phyloP scores from a whole-genome alignment of 2,797 vertebrate species.

The Parauchenoglanis ngamensis region DNA sequence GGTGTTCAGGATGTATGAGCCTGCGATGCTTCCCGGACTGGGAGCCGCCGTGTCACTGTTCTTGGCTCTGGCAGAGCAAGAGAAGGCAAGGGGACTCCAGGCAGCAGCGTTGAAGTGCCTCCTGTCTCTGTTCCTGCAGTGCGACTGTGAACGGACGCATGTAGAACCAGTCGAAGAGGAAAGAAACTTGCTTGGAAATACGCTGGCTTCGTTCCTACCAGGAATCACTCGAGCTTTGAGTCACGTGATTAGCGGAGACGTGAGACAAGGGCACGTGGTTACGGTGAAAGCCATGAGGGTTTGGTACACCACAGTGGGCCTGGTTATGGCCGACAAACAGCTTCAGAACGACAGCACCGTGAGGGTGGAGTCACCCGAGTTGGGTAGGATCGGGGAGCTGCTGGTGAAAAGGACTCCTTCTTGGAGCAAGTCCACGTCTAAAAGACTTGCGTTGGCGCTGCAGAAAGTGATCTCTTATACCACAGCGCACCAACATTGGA shows the following conservation, averaged over 20 bases:
- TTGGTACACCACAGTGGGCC: constrained; percentile 77
- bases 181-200: constrained; percentile 69
- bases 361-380: constrained; percentile 57
- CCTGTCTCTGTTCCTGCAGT: constrained; percentile 80
- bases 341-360: constrained; percentile 63
- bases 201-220: constrained; percentile 91
- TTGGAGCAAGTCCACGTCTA: constrained; percentile 82
- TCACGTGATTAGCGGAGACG: constrained; percentile 83
- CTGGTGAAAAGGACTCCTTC: constrained; percentile 77
- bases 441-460: constrained; percentile 80
- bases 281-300: constrained; percentile 80
- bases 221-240: constrained; percentile 80
- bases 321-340: constrained; percentile 86
- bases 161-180: constrained; percentile 66
- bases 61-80: constrained; percentile 82
- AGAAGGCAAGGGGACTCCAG: constrained; percentile 82
- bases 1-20: constrained; percentile 80
- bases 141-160: constrained; percentile 80
- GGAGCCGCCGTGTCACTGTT: constrained; percentile 87
- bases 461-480: constrained; percentile 81
- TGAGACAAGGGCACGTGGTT: constrained; percentile 85
- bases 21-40: constrained; percentile 81
- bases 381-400: constrained; percentile 75
- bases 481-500: constrained; percentile 89
- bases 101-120: constrained; percentile 82